Percentiles rank a stretch among this genome's conserved stretches.
Evolutionary conservation across 2,888 invertebrate genomes (phyloP).

Genomic region (Keiferia lycopersicella): DNA sequence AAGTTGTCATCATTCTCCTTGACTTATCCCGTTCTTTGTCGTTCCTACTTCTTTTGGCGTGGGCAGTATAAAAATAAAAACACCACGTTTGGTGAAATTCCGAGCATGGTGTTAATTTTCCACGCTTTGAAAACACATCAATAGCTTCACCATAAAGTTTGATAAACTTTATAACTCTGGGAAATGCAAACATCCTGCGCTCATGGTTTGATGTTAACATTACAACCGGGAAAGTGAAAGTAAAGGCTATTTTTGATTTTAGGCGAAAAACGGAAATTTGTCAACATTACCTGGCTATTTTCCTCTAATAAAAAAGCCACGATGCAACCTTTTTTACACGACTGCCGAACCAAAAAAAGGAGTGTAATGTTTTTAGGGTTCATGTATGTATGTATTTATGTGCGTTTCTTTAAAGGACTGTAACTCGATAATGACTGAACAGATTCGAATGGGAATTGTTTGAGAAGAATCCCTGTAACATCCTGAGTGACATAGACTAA

Average conservation of each 20-base stretch:
- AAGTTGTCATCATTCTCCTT: too few relatives aligned
- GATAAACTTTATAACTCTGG: conserved; percentile 15
- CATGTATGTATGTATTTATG: too few relatives aligned
- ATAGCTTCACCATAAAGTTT: conserved; percentile 6
- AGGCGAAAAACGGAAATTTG: neutral
- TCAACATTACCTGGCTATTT: neutral
- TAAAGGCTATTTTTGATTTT: neutral
- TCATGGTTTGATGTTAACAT: neutral
- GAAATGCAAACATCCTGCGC: conserved; percentile 10
- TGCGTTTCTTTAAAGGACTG: too few relatives aligned
- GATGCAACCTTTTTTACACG: too few relatives aligned
- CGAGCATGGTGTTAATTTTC: conserved; percentile 4
- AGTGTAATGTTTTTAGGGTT: too few relatives aligned
- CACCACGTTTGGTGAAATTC: neutral
- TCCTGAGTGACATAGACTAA: too few relatives aligned
- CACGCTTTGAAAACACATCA: conserved; percentile 11
- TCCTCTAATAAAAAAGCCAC: neutral
- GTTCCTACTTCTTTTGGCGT: too few relatives aligned
- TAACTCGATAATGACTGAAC: too few relatives aligned
- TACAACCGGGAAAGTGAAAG: conserved; percentile 1
- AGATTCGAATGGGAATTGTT: too few relatives aligned
- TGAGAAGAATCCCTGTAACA: too few relatives aligned
- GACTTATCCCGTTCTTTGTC: too few relatives aligned
- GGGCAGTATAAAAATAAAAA: neutral
- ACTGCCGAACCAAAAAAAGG: too few relatives aligned